A percentile compares a stretch with the other conserved stretches of the same genome.
Evolutionary conservation across 1,140 invertebrate species (phyloP).

Genomic region (Bradynema listronoti): DNA sequence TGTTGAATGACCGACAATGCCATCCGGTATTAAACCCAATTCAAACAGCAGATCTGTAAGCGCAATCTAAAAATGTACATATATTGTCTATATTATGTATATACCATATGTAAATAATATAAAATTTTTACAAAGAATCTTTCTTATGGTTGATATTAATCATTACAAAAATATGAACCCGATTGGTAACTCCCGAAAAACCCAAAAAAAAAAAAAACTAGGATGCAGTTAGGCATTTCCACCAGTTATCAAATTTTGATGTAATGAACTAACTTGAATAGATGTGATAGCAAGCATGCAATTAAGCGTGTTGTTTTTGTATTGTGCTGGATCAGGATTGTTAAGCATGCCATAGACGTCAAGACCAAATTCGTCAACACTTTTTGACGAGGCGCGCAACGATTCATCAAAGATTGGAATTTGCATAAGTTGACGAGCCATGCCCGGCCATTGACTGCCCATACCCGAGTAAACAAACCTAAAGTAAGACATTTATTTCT

Average conservation of each 20-base stretch:
- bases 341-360: constrained; percentile 75
- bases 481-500: no score
- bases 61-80: constrained; percentile 69
- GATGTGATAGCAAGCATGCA: constrained; percentile 87
- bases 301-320: constrained; percentile 75
- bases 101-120: no score
- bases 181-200: no score
- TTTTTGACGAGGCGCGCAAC: constrained; percentile 67
- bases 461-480: constrained; percentile 91
- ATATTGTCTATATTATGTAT: no score
- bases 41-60: constrained; percentile 75
- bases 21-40: constrained; percentile 76
- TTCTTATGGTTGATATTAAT: no score
- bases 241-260: no score
- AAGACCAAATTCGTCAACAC: constrained; percentile 70
- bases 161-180: no score
- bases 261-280: constrained; percentile 77
- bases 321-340: constrained; percentile 67
- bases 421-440: constrained; percentile 75
- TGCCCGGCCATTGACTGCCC: constrained; percentile 90
- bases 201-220: no score
- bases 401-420: constrained; percentile 73
- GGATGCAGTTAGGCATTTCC: no score
- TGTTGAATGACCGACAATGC: constrained; percentile 89
- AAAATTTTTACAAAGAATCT: no score